Conservation (phyloP, 2,113 vertebrate genomes). For the Chrysochloris asiatica region DNA sequence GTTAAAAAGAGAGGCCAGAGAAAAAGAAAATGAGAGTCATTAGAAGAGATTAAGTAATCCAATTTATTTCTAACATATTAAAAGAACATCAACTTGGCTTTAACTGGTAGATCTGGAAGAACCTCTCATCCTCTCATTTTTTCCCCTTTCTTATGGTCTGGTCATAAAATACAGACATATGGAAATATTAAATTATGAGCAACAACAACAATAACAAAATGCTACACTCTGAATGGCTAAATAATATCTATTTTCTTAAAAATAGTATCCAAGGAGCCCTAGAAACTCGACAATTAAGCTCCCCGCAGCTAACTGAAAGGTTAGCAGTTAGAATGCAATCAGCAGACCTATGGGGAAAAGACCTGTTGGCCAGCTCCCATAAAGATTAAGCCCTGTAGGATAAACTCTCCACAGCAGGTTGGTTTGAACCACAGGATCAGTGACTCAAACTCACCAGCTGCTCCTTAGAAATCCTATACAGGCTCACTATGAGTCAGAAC, state of each 20-base stretch:
- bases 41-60: background rate
- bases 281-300: background rate
- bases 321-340: background rate
- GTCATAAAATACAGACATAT: background rate
- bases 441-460: too few relatives aligned
- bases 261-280: background rate
- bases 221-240: background rate
- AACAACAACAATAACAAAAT: background rate
- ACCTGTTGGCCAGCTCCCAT: background rate
- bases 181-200: background rate
- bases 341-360: background rate
- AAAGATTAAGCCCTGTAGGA: too few relatives aligned
- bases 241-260: background rate
- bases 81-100: background rate
- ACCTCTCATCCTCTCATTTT: background rate
- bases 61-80: background rate
- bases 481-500: too few relatives aligned
- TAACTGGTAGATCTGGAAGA: background rate
- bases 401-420: too few relatives aligned
- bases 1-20: background rate
- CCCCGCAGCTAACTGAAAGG: background rate
- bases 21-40: background rate
- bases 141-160: background rate
- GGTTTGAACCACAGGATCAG: too few relatives aligned
- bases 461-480: too few relatives aligned